These are phyloP conservation scores for Corythaeola cristata DNA, from an alignment of 2,113 vertebrate species.

Conservation along the genomic window DNA sequence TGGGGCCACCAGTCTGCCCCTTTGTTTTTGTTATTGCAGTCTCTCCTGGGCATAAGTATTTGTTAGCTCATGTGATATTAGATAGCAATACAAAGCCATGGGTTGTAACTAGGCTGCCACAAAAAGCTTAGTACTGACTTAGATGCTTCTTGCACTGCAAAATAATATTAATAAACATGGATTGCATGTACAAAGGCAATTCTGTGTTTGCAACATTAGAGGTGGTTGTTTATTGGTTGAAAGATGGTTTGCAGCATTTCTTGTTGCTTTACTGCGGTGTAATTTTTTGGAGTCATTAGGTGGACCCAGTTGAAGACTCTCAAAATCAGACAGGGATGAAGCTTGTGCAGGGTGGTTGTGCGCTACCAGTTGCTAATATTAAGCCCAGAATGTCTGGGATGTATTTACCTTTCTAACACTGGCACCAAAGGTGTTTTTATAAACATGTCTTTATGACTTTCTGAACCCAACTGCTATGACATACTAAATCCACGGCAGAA, in stretches of 20 bases:
- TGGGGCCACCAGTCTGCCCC: neutral
- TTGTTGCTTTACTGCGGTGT: neutral
- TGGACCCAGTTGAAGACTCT: neutral
- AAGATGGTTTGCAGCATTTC: neutral
- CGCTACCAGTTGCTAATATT: neutral
- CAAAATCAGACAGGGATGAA: neutral
- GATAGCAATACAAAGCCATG: neutral
- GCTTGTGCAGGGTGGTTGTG: neutral
- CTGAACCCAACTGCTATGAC: neutral
- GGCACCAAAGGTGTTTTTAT: neutral
- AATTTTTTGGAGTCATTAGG: neutral
- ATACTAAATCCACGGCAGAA: neutral
- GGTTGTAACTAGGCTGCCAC: neutral
- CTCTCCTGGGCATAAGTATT: neutral
- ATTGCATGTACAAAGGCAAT: rapidly evolving
- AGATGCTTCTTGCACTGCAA: neutral
- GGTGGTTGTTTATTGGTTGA: neutral
- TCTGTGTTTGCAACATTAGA: neutral
- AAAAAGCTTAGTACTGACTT: neutral
- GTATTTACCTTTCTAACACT: neutral
- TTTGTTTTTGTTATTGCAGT: neutral
- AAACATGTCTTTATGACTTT: neutral
- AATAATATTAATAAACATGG: neutral
- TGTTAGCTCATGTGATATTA: neutral
- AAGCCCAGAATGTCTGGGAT: neutral